Conservation (phyloP, 2,113 vertebrate genomes). For the Eurypyga helias region DNA sequence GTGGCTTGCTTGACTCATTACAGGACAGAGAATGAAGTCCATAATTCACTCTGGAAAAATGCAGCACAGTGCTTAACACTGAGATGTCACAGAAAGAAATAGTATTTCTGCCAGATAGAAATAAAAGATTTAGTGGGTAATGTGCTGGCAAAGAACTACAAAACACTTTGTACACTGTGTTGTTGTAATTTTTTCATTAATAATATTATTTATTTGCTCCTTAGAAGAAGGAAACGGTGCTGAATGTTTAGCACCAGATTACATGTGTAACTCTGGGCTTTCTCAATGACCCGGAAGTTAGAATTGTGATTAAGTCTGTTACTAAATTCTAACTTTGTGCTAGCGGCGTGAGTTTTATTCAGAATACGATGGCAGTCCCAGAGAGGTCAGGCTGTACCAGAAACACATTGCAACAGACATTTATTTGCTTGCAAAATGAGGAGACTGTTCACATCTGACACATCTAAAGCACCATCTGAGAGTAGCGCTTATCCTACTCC, state of each 20-base stretch:
- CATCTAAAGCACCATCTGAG: not conserved
- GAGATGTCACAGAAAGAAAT: not conserved
- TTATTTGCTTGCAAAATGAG: not conserved
- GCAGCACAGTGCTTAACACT: not conserved
- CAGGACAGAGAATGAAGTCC: not conserved
- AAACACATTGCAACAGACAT: not conserved
- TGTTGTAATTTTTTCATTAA: not conserved
- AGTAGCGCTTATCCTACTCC: not conserved
- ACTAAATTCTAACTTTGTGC: conserved; percentile 2
- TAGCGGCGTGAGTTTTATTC: not conserved
- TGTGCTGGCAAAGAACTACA: not conserved
- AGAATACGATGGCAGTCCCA: not conserved
- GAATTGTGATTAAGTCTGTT: conserved; percentile 13
- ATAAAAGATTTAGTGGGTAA: not conserved
- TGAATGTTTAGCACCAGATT: not conserved
- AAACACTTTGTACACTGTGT: not conserved
- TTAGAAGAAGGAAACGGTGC: not conserved
- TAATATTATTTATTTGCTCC: not conserved
- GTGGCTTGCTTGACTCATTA: not conserved
- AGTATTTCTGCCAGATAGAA: not conserved
- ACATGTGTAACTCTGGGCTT: not conserved
- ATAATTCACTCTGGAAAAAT: not conserved
- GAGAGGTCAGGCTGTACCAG: not conserved
- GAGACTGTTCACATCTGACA: not conserved
- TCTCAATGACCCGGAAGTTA: conserved; percentile 9